Base-by-base conservation (phyloP, 1,140 invertebrate genomes). In the Lutraria rhynchaena region DNA sequence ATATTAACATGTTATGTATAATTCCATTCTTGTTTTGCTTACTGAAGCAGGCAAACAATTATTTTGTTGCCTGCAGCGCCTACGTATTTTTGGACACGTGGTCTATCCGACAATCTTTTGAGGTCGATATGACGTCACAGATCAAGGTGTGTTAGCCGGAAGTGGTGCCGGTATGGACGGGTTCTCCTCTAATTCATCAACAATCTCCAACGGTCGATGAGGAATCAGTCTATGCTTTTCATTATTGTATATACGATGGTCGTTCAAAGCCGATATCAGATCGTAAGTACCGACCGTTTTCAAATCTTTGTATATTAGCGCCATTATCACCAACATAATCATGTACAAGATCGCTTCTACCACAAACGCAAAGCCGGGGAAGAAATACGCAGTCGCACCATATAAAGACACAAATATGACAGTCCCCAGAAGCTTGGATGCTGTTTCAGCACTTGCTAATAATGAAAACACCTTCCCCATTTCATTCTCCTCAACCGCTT, bases 361-460 rank as follows among this genome's bases (percentile, higher is more conserved):
- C 7, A 87, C 49, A 80, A 90, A 92, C 1, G 88, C 85, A 15
- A 90, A 84, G 15, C 91, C 91, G 0, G 89, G 80, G 41, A 88
- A 89, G 22, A 88, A 81, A 44, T 83, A 49, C 1, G 90, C 83
- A 0, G 90, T 90, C 11, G 86, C 89, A 31, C 84, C 87, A 70
- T 92, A 92, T 19, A 92, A 60, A 53, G 85, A 87, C 7, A 89
- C 88, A 82, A 92, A 92, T n/a, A 91, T 87, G 1, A 90, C 73
- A 2, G 87, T 86, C 3, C 91, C 91, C 5, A 92, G 29, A 11
- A 92, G 85, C 49, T 90, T 91, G 0, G 90, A 88, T 1, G 88
- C 84, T 1, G 91, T 92, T 77, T 92, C 91, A 5, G 83, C 87
- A 63, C 87, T 84, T 3, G 89, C 83, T 3, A 90, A 80, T 1